Base-by-base conservation (phyloP, 2,888 invertebrate genomes). In the Diachrysia chrysitis region DNA sequence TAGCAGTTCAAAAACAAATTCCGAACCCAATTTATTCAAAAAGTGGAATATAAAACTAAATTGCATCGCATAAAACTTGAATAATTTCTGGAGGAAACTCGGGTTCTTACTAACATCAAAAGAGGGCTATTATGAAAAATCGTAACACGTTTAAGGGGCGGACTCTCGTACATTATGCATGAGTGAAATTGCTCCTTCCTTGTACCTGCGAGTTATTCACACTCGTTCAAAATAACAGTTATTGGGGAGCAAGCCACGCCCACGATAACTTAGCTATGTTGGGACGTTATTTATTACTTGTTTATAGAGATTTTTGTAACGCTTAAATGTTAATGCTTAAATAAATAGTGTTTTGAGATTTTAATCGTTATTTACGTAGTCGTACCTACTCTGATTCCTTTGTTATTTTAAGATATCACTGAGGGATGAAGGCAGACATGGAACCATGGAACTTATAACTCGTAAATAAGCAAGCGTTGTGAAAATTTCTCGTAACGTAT, bases 71-170 rank as follows among this genome's bases (percentile, higher is more conserved):
- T 86, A 85, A 87, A 84, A 89, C 86, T 87, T 85, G 83, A 87
- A 88, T 89, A 88, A 91, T 89, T 79, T 85, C 70, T 58, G 69
- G 70, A 76, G 76, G 68, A 76, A 70, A 76, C 78, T 83, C 69
- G 72, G 83, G 79, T 83, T 71, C 74, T 62, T 10, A 10, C 64
- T 68, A 87, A 90, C 90, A 90, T 93, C 92, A 93, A 93, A 91
- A 89, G 90, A 86, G 76, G 87, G 91, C 90, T 93, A 94, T 94
- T 95, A 95, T 94, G 94, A 95, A 94, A 94, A 95, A 94, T 94
- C 93, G 93, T 95, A 94, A 94, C 94, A 88, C 93, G 83, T 91
- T 95, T 94, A 94, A 89, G 75, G 91, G 91, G 92, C 94, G 94
- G 94, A 94, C 94, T 88, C 76, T 67, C 63, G 63, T 95, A 87